Conservation (phyloP, 2,888 invertebrate genomes). For the Leptinotarsa peninsularis region DNA sequence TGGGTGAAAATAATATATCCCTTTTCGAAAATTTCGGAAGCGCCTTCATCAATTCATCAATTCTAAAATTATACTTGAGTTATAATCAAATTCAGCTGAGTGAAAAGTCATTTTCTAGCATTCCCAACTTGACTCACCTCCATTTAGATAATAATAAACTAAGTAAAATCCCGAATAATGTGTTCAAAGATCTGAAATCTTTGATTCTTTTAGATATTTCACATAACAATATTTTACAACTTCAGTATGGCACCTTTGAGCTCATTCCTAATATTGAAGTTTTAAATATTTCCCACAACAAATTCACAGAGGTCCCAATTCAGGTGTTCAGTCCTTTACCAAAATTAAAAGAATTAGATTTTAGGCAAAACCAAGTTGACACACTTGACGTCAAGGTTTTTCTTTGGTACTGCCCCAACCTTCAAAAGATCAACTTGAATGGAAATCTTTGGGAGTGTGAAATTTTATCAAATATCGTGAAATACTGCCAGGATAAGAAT, state of each 20-base stretch:
- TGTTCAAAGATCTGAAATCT: neutral
- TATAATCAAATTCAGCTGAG: neutral
- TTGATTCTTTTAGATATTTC: neutral
- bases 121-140: neutral
- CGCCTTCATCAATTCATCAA: neutral
- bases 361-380: neutral
- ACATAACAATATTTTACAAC: neutral
- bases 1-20: neutral
- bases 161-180: neutral
- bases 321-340: neutral
- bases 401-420: neutral
- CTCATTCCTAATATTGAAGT: neutral
- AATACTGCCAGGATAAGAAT: slow-evolving; percentile 2
- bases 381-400: neutral
- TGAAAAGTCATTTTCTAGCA: neutral
- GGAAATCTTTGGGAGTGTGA: neutral
- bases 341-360: neutral
- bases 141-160: slow-evolving; percentile 2
- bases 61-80: neutral
- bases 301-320: neutral
- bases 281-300: neutral
- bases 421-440: neutral
- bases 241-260: neutral
- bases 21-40: neutral
- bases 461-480: neutral